Percentiles rank a stretch among this genome's conserved stretches.
Evolutionary conservation across 2,888 invertebrate species (phyloP).

Genomic region (Drosophila cognata): DNA sequence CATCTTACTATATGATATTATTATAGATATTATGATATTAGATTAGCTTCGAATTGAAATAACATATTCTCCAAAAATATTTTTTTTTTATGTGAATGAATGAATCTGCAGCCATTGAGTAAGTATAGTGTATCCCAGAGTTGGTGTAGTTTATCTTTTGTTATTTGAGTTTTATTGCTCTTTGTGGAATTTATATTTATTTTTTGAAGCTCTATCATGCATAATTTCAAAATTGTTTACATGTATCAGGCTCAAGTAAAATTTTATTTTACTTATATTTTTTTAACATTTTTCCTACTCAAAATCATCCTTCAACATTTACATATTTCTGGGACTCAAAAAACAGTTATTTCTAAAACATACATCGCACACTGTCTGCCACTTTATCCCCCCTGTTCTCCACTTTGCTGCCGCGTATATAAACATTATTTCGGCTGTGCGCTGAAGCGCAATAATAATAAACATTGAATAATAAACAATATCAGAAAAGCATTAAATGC

Average conservation of each 20-base stretch:
- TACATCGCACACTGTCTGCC: neutral
- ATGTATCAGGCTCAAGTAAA: conserved; percentile 11
- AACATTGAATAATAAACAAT: conserved; percentile 42
- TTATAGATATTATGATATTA: too few relatives aligned
- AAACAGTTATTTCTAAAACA: conserved; percentile 31
- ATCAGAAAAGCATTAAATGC: conserved; percentile 31
- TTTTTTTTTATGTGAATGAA: neutral
- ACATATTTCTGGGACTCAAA: conserved; percentile 29
- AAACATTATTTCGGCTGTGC: conserved; percentile 14
- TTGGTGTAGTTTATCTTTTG: neutral
- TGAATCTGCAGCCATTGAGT: neutral
- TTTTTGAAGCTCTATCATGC: conserved; percentile 12
- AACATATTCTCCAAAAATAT: neutral
- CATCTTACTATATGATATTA: too few relatives aligned
- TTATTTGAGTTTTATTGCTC: conserved; percentile 1
- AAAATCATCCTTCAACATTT: conserved; percentile 28
- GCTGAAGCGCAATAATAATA: conserved; percentile 43
- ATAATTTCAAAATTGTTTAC: conserved; percentile 16
- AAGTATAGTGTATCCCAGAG: neutral
- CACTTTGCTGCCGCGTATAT: conserved; percentile 5
- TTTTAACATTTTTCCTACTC: conserved; percentile 6
- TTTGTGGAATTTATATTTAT: conserved; percentile 10
- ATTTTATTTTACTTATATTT: conserved; percentile 19
- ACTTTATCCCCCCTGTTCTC: neutral
- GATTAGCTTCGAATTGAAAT: neutral